Evolutionary conservation across 2,888 invertebrate species (phyloP), one percentile per base, ranked within the genome.

Genomic region (Andrena bucephala): DNA sequence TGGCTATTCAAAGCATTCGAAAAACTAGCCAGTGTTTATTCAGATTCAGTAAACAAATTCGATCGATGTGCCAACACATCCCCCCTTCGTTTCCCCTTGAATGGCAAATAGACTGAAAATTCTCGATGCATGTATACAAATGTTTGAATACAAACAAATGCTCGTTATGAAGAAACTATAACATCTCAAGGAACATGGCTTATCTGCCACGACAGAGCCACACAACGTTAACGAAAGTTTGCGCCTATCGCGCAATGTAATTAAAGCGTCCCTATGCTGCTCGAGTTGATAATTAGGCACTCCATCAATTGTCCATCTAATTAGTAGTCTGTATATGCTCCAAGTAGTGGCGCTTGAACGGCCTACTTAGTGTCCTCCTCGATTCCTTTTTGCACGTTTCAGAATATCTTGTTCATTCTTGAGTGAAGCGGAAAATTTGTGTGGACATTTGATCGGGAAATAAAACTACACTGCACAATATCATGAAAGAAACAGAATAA

Each of bases 151-250:
- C 4, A 27, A 57, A 57, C 3, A 70, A 63, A 2, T 70, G 31
- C 29, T 59, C 10, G 27, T 69, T 48, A 59, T 10, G 13, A 8
- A 57, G 10, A 10, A 20, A 16, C 16, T 24, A 50, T 24, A 60
- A 6, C 31, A 59, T 27, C 59, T 54, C 24, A 59, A 24, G 60
- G 60, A 52, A n/a, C 16, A 16, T 8, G 36, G 8, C 8, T 50
- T 60, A 67, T 29, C 31, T 42, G 42, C 74, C 33, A 57, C 54
- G 48, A 57, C 77, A 82, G 73, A 68, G 75, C 2, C 76, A 86
- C 10, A 8, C 27, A 20, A 57, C 24, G 77, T 82, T 85, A 85
- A 73, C 29, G 59, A 82, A 84, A 86, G 73, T 77, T 69, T 52
- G 66, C 76, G 75, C 16, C 63, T 33, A 20, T 29, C 65, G n/a